These are phyloP conservation scores for Synanceia verrucosa DNA, from an alignment of 2,797 vertebrate species.

Conservation along the genomic window DNA sequence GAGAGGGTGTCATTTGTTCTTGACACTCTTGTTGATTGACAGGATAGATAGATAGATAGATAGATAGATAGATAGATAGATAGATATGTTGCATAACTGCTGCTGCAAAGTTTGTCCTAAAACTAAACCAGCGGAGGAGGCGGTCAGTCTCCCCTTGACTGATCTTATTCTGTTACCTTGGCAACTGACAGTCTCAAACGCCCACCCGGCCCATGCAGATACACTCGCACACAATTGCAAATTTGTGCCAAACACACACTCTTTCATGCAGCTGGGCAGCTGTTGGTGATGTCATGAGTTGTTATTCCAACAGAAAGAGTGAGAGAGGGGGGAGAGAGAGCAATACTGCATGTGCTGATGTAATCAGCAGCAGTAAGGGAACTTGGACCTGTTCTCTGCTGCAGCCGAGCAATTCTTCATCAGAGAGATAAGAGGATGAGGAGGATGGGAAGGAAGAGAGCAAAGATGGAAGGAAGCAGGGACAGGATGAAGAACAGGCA, in stretches of 20 bases:
- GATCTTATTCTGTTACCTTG: slow-evolving; percentile 66
- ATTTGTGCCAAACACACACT: slow-evolving; percentile 37
- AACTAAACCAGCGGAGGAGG: slow-evolving; percentile 20
- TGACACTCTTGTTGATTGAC: not conserved
- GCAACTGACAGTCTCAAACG: slow-evolving; percentile 66
- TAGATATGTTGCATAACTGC: slow-evolving; percentile 21
- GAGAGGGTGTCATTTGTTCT: not conserved
- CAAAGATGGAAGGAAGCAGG: not conserved
- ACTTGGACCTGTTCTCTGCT: slow-evolving; percentile 70
- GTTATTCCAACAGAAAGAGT: slow-evolving; percentile 64
- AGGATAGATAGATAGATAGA: not conserved
- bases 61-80: not conserved
- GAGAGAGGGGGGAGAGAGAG: slow-evolving; percentile 36
- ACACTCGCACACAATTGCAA: slow-evolving; percentile 8
- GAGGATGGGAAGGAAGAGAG: not conserved
- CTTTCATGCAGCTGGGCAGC: slow-evolving; percentile 79
- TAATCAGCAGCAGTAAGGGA: slow-evolving; percentile 75
- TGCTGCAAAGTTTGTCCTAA: slow-evolving; percentile 34
- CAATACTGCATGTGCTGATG: slow-evolving; percentile 78
- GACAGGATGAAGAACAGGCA: not conserved
- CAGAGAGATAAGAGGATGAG: slow-evolving; percentile 23
- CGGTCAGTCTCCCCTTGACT: slow-evolving; percentile 50
- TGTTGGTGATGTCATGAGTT: slow-evolving; percentile 83
- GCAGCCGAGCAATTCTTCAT: slow-evolving; percentile 56
- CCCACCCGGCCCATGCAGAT: not conserved